These are phyloP conservation scores for Ciona savignyi DNA, from an alignment of 23 tunicate species.

Conservation along the genomic window DNA sequence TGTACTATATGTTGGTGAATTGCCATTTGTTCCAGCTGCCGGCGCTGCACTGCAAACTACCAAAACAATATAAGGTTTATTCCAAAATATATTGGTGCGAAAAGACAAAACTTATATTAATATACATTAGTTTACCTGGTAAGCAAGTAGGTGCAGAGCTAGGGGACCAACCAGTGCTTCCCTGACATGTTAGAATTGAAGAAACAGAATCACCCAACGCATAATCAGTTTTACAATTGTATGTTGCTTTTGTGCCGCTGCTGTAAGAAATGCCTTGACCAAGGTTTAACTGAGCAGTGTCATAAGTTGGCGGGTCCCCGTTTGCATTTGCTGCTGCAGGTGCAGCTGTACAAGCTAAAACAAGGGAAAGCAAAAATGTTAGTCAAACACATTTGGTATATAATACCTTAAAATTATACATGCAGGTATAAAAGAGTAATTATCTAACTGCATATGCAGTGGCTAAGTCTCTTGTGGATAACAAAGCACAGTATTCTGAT, in stretches of 20 bases:
- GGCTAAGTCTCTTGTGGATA: too few species aligned
- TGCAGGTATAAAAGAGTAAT: too few species aligned
- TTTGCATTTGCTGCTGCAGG: not conserved
- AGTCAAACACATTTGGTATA: too few species aligned
- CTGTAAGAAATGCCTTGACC: not conserved
- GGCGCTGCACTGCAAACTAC: not conserved
- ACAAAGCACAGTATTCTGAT: too few species aligned
- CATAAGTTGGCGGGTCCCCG: not conserved
- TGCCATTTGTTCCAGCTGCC: not conserved
- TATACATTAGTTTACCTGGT: too few species aligned
- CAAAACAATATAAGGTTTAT: too few species aligned
- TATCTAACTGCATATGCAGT: too few species aligned
- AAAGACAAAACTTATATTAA: too few species aligned
- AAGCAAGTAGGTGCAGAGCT: not conserved
- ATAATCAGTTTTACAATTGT: not conserved
- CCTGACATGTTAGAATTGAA: not conserved
- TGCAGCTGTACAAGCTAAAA: not conserved
- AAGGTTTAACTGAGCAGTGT: not conserved
- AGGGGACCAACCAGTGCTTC: not conserved
- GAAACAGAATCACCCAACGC: not conserved
- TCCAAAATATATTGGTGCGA: too few species aligned
- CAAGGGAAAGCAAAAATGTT: too few species aligned
- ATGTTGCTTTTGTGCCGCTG: not conserved
- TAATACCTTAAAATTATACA: too few species aligned
- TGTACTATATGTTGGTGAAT: not conserved